Evolutionary conservation across 2,888 invertebrate genomes (phyloP), one percentile per base, ranked within the genome.

Genomic region (Boloria euphrosyne): DNA sequence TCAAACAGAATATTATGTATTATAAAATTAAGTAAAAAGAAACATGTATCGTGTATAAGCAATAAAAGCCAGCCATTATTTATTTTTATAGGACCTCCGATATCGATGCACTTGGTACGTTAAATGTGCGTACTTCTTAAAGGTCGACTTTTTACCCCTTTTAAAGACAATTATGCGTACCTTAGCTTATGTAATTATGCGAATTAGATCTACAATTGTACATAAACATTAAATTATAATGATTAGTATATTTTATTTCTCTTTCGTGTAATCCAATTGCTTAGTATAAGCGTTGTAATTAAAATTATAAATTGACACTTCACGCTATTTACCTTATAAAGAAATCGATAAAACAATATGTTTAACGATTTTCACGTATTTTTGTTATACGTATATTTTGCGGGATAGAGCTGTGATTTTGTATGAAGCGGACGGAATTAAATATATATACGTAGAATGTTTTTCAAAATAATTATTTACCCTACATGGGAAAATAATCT

Each of bases 111-210:
- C 74, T 78, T 79, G 76, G 75, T 75, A 80, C 80, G 31, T 44
- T 22, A 65, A 44, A 50, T 59, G 78, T 77, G 78, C 76, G 74
- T 70, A 73, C 58, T 71, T 65, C 62, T 17, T 74, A 88, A 89
- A 87, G 85, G 87, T 86, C 81, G 78, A 60, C 85, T 85, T 86
- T 88, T 83, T 75, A 38, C 10, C 79, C 68, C 67, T 70, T n/a
- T 74, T 74, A 81, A 80, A 78, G 68, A 78, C 80, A 83, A 85
- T 85, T 85, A 85, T 82, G 82, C 83, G 81, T 83, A 75, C 74
- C 31, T 79, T 75, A 68, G 76, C 71, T 78, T 73, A 64, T 52
- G 74, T 76, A 77, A 86, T 88, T 89, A 87, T 82, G 80, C 76
- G 79, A 85, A 86, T 88, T 86, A 85, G 80, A 81, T 66, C 78